Percentiles rank a stretch among this genome's conserved stretches.
phyloP scores from a whole-genome alignment of 2,888 invertebrate genomes.

The Octonoba sinensis region DNA sequence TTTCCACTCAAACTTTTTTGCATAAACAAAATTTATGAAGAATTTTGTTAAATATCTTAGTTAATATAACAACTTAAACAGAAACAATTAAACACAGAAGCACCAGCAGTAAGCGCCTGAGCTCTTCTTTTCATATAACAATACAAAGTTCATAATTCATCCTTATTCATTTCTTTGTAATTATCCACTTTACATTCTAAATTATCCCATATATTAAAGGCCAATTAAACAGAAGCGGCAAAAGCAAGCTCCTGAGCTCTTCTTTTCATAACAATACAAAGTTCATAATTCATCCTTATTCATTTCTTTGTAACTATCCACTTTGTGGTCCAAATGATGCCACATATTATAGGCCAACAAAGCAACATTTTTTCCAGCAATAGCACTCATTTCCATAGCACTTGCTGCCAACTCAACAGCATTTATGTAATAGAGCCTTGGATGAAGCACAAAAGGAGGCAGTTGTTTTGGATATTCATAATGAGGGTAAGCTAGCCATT shows the following conservation, averaged over 20 bases:
- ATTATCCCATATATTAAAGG: slow-evolving; percentile 69
- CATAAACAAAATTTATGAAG: too few relatives aligned
- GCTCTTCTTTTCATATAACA: too few relatives aligned
- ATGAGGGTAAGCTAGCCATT: slow-evolving; percentile 76
- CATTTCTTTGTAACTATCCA: slow-evolving; percentile 23
- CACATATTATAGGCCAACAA: slow-evolving; percentile 73
- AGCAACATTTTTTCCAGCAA: slow-evolving; percentile 77
- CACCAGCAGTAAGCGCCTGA: too few relatives aligned
- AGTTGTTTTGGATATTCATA: slow-evolving; percentile 71
- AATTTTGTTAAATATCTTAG: too few relatives aligned
- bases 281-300: slow-evolving; percentile 42
- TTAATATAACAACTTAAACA: too few relatives aligned
- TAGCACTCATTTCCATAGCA: slow-evolving; percentile 79
- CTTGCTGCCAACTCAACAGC: slow-evolving; percentile 78
- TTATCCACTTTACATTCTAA: slow-evolving; percentile 34
- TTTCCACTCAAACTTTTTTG: too few relatives aligned
- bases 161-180: slow-evolving; percentile 17
- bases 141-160: slow-evolving; percentile 28
- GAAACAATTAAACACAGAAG: too few relatives aligned
- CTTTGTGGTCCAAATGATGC: slow-evolving; percentile 38
- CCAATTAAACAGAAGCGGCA: too few relatives aligned
- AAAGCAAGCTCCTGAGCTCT: too few relatives aligned
- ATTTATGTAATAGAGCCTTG: slow-evolving; percentile 76
- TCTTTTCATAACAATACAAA: too few relatives aligned
- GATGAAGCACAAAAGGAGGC: slow-evolving; percentile 74